phyloP scores from a whole-genome alignment of 2,797 vertebrate species.

The Macropodus opercularis region DNA sequence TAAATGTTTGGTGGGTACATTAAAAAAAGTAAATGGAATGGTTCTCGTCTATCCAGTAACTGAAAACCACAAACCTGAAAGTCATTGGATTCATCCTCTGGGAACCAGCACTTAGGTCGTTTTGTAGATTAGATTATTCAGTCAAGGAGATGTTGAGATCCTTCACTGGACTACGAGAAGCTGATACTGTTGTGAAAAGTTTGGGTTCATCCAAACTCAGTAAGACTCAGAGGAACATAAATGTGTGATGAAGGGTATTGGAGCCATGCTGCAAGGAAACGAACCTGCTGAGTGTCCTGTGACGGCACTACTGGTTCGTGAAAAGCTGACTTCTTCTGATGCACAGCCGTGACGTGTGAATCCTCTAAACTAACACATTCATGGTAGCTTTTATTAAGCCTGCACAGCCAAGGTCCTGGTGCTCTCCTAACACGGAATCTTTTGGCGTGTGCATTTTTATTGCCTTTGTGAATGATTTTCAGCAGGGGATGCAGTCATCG shows the following conservation, averaged over 20 bases:
- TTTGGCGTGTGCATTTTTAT: constrained; percentile 15
- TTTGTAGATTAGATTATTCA: too few species aligned
- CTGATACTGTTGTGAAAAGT: not conserved
- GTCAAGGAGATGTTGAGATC: too few species aligned
- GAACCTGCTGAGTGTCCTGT: too few species aligned
- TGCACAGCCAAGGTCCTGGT: not conserved
- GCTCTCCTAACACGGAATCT: too few species aligned
- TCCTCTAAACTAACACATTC: not conserved
- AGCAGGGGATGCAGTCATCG: constrained; percentile 58
- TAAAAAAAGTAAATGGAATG: not conserved
- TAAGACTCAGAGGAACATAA: not conserved
- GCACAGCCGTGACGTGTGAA: not conserved
- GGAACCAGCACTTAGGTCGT: too few species aligned
- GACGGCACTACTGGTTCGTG: too few species aligned
- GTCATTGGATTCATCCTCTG: not conserved
- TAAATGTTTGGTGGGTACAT: too few species aligned
- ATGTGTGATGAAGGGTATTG: too few species aligned
- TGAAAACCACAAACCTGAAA: too few species aligned
- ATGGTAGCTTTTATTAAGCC: not conserved
- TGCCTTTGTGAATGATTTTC: constrained; percentile 42
- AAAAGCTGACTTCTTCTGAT: not conserved
- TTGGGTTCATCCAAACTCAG: too few species aligned
- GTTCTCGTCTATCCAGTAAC: too few species aligned
- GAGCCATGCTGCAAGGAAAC: not conserved
- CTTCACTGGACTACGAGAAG: too few species aligned